Evolutionary conservation across 2,113 vertebrate species (phyloP), one percentile per base, ranked within the genome.

Genomic region (Heterotis niloticus): DNA sequence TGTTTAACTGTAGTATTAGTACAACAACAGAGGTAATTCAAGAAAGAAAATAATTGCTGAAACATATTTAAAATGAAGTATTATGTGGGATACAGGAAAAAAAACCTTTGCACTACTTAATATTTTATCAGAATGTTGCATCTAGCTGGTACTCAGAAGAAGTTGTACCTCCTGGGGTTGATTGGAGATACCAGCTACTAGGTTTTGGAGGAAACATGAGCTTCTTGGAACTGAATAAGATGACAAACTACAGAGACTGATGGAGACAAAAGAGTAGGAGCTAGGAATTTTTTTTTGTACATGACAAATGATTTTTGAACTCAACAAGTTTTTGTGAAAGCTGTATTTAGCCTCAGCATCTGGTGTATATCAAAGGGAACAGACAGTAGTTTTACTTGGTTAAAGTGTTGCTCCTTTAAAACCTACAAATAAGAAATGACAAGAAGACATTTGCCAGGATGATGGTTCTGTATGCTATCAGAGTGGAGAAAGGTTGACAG

Each of bases 321-420:
- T 64, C 7, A 28, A 75, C 16, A 1, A 75, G 28, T 44, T 64
- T 71, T 60, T 70, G 56, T 14, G 20, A n/a, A 52, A n/a, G 28
- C 77, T 70, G 4, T n/a, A 54, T 70, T 69, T 59, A 62, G 66
- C 26, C 60, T 13, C 54, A 16, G 26, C 59, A 44, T 60, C 66
- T 44, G 77, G 20, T 14, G 12, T 51, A 3, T 13, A 20, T 78
- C 66, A 34, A 20, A 68, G 29, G 13, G 17, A n/a, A 17, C 28
- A 60, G 57, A 78, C 56, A 78, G 77, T 56, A 52, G 26, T 10
- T 28, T 54, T 68, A 23, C 67, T 77, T 64, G 54, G 20, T 28
- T 23, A 29, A 56, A 13, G 2, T 54, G 5, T 17, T n/a, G 5
- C 1, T n/a, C 26, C 67, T 62, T 78, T 29, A 34, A 34, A 78